phyloP scores from a whole-genome alignment of 2,113 vertebrate species.

The Pygoscelis antarcticus region DNA sequence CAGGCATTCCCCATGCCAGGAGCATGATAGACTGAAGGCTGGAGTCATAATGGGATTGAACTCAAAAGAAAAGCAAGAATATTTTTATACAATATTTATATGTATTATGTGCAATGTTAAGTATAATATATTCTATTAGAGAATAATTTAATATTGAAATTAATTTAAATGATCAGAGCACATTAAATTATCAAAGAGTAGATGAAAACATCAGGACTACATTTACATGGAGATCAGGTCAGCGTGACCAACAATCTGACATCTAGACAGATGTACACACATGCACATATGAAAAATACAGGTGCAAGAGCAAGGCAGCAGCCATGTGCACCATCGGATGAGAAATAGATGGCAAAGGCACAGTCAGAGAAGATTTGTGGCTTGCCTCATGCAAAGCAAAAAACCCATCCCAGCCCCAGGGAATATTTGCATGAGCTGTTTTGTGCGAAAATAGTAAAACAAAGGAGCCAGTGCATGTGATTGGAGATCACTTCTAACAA shows the following conservation, averaged over 20 bases:
- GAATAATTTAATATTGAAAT: not conserved
- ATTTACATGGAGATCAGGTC: not conserved
- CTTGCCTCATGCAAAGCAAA: not conserved
- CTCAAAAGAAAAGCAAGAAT: not conserved
- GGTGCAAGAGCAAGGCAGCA: not conserved
- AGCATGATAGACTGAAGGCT: not conserved
- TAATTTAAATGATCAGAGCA: not conserved
- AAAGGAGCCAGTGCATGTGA: not conserved
- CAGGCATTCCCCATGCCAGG: not conserved
- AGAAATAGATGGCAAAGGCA: not conserved
- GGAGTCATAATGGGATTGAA: not conserved
- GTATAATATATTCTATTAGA: not conserved
- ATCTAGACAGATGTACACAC: not conserved
- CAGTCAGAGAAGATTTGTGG: not conserved
- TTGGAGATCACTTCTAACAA: not conserved
- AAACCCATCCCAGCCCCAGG: not conserved
- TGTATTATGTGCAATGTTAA: not conserved
- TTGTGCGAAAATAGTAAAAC: not conserved
- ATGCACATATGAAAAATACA: not conserved
- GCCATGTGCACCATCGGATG: not conserved
- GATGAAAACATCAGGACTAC: not conserved
- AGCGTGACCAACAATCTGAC: not conserved
- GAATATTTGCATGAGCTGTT: not conserved
- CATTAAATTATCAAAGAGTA: not conserved
- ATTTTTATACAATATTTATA: not conserved